Conservation (phyloP, 2,797 vertebrate species). For the Myiotriccus ornatus region DNA sequence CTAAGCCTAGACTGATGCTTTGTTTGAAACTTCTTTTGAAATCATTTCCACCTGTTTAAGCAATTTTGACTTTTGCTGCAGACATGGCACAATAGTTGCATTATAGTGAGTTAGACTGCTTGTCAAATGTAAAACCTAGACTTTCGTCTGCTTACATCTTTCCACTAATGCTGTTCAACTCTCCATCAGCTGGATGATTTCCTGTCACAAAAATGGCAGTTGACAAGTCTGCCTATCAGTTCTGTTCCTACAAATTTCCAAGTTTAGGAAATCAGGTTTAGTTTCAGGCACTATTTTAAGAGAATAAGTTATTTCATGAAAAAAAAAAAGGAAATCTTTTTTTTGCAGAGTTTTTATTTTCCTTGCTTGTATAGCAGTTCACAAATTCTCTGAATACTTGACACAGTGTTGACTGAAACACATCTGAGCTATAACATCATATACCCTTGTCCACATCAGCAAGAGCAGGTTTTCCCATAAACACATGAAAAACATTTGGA, state of each 20-base stretch:
- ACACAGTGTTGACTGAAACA: not conserved
- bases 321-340: not conserved
- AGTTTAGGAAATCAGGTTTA: not conserved
- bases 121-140: slow-evolving; percentile 29
- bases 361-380: not conserved
- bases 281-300: not conserved
- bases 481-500: not conserved
- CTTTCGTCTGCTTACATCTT: slow-evolving; percentile 17
- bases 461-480: not conserved
- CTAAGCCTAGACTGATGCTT: not conserved
- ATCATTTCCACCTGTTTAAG: slow-evolving; percentile 31
- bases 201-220: not conserved
- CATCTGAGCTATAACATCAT: not conserved
- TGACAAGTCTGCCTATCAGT: not conserved
- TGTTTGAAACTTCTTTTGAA: slow-evolving; percentile 47
- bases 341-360: not conserved
- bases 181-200: not conserved
- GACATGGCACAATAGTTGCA: not conserved
- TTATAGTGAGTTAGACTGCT: not conserved
- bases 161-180: not conserved
- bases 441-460: not conserved
- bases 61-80: slow-evolving; percentile 31
- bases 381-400: not conserved
- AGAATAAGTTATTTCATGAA: not conserved
- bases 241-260: not conserved